Evolutionary conservation across 2,797 vertebrate species (phyloP).

Genomic region (Oreonectes daqikongensis): DNA sequence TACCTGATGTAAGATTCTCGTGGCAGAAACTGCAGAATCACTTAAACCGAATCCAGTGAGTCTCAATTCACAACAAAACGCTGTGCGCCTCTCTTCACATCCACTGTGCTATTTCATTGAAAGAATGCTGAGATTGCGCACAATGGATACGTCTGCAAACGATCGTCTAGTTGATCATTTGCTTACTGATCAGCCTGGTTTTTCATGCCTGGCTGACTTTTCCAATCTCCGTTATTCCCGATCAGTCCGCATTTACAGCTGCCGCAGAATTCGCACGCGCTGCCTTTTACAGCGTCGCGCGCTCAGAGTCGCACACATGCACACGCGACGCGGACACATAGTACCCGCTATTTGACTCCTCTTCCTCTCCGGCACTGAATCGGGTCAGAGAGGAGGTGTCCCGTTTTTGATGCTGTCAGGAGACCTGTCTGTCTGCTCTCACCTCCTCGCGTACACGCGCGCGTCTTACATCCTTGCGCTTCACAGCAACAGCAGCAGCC

Average conservation of each 20-base stretch:
- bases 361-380: constrained; percentile 41
- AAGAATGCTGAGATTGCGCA: neutral
- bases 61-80: neutral
- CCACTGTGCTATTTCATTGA: constrained; percentile 9
- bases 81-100: constrained; percentile 4
- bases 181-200: constrained; percentile 16
- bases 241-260: constrained; percentile 15
- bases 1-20: constrained; percentile 9
- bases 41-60: neutral
- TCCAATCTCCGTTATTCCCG: constrained; percentile 9
- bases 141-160: constrained; percentile 1
- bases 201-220: constrained; percentile 34
- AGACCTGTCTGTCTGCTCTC: constrained; percentile 57
- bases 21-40: constrained; percentile 17
- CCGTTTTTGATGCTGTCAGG: constrained; percentile 37
- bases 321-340: constrained; percentile 14
- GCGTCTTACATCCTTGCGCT: constrained; percentile 66
- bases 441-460: constrained; percentile 33
- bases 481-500: constrained; percentile 48
- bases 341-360: neutral
- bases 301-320: constrained; percentile 13
- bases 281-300: constrained; percentile 19
- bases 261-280: constrained; percentile 36
- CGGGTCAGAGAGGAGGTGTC: constrained; percentile 46
- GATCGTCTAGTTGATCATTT: constrained; percentile 25